These are phyloP conservation scores for Tamandua tetradactyla DNA, from an alignment of 2,797 vertebrate genomes.

Conservation along the genomic window DNA sequence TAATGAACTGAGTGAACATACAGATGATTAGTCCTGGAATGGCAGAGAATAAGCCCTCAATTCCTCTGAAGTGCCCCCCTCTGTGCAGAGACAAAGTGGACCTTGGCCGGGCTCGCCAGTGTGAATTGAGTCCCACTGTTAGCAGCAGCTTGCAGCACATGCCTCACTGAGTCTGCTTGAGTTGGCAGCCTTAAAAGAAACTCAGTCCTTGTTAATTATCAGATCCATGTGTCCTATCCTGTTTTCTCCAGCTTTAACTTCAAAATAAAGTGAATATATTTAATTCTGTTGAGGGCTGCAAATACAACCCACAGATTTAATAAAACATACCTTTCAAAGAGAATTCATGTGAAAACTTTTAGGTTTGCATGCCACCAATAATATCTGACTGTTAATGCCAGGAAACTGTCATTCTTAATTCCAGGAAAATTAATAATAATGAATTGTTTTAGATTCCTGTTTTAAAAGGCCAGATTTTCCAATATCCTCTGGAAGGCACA, in stretches of 20 bases:
- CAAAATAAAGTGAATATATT: constrained; percentile 54
- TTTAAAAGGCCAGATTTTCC: background rate
- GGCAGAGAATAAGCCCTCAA: background rate
- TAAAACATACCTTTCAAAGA: background rate
- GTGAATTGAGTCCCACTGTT: constrained; percentile 41
- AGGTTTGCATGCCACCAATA: background rate
- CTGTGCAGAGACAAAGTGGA: constrained; percentile 5
- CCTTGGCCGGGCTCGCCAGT: background rate
- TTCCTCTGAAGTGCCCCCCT: constrained; percentile 14
- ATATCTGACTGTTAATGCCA: background rate
- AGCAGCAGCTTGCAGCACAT: background rate
- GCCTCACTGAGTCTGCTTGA: constrained; percentile 13
- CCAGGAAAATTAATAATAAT: background rate
- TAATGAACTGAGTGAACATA: background rate
- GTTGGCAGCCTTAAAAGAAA: constrained; percentile 61
- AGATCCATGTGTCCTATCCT: constrained; percentile 24
- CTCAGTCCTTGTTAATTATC: background rate
- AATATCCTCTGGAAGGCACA: background rate
- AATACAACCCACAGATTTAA: background rate
- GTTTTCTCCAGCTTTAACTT: constrained; percentile 48
- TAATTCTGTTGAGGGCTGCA: background rate
- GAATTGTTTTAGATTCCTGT: background rate
- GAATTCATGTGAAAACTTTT: background rate
- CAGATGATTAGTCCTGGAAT: background rate
- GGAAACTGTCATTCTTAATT: background rate